Evolutionary conservation across 2,888 invertebrate species (phyloP).

Genomic region (Cryptophagus acutangulus): DNA sequence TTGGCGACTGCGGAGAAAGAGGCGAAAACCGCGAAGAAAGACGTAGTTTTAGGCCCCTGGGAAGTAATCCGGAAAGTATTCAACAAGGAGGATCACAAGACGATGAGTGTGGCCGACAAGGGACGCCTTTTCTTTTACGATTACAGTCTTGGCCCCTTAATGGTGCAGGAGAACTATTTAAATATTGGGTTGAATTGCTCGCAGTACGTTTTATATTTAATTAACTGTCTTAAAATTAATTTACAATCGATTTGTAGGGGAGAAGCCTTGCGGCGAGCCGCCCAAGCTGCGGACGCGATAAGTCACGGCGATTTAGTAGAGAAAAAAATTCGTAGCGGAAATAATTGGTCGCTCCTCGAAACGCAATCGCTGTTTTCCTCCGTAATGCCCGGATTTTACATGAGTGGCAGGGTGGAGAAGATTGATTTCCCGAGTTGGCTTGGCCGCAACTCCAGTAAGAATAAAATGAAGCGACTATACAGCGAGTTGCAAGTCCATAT

Average conservation of each 20-base stretch:
- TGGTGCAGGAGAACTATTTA: constrained; percentile 97
- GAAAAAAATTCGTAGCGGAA: constrained; percentile 69
- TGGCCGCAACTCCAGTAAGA: constrained; percentile 85
- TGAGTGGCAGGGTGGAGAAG: constrained; percentile 75
- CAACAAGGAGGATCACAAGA: constrained; percentile 69
- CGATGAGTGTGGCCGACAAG: constrained; percentile 75
- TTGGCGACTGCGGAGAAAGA: constrained; percentile 54
- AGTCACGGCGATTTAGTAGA: constrained; percentile 84
- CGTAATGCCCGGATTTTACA: constrained; percentile 80
- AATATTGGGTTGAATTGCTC: constrained; percentile 71
- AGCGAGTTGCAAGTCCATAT: constrained; percentile 87
- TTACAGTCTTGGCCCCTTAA: constrained; percentile 92
- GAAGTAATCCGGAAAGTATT: constrained; percentile 89
- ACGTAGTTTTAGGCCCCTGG: constrained; percentile 88
- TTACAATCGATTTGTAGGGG: constrained; percentile 16
- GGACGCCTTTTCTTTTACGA: constrained; percentile 94
- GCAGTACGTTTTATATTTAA: constrained; percentile 50
- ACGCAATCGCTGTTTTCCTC: constrained; percentile 81
- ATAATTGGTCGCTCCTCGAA: constrained; percentile 86
- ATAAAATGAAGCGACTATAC: constrained; percentile 74
- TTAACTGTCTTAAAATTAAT: background rate
- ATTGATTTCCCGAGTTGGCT: constrained; percentile 94
- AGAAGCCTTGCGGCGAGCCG: constrained; percentile 53
- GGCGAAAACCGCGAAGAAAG: constrained; percentile 68
- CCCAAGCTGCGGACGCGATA: constrained; percentile 80